A percentile compares a stretch with the other conserved stretches of the same genome.
Conservation (phyloP, 2,797 vertebrate genomes). For the Rhynchotus rufescens region DNA sequence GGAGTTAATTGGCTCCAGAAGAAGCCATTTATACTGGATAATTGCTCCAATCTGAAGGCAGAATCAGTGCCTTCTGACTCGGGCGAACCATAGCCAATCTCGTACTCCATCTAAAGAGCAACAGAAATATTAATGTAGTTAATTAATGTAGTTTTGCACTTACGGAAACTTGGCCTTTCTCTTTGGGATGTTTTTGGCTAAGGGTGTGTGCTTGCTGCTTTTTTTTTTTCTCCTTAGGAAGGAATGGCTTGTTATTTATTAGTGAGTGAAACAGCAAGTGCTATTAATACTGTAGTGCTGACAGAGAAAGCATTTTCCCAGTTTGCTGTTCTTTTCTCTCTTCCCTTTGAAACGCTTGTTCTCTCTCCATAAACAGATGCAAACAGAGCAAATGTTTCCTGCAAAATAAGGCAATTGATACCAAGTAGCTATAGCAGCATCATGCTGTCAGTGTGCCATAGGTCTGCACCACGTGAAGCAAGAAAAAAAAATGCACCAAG, state of each 20-base stretch:
- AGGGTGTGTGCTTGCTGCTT: conserved; percentile 15
- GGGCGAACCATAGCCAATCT: neutral
- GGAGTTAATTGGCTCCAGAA: neutral
- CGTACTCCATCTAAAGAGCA: neutral
- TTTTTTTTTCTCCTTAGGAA: conserved; percentile 26
- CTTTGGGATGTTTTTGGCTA: conserved; percentile 44
- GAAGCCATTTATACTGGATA: neutral
- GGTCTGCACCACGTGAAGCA: neutral
- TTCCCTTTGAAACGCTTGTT: conserved; percentile 12
- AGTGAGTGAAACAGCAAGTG: neutral
- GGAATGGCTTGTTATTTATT: conserved; percentile 55
- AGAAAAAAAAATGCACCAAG: neutral
- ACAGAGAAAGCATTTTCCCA: conserved; percentile 53
- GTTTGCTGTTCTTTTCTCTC: neutral
- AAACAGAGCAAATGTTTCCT: conserved; percentile 5
- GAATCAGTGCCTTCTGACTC: neutral
- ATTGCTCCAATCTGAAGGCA: neutral
- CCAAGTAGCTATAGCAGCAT: neutral
- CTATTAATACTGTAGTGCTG: conserved; percentile 46
- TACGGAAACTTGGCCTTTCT: conserved; percentile 61
- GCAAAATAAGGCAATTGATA: conserved; percentile 1
- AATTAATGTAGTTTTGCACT: conserved; percentile 53
- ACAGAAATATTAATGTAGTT: neutral
- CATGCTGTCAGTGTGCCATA: neutral
- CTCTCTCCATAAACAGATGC: conserved; percentile 29